phyloP scores from a whole-genome alignment of 2,113 vertebrate species.

The Morone saxatilis region DNA sequence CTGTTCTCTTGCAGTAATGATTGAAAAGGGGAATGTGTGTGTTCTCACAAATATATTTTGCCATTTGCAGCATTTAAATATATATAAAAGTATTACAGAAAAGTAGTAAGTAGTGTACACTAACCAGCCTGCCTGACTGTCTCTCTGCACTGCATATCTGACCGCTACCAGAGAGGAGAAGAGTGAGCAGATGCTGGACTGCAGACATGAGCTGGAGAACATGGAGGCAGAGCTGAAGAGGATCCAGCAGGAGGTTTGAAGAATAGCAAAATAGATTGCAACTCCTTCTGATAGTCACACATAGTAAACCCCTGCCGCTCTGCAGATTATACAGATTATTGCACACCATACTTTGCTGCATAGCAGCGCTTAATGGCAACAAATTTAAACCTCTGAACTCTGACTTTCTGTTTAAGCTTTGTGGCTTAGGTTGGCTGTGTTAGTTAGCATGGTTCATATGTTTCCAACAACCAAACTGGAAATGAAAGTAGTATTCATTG shows the following conservation, averaged over 20 bases:
- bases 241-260: slow-evolving; percentile 93
- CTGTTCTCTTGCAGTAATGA: neutral
- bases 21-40: neutral
- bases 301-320: slow-evolving; percentile 27
- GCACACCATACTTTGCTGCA: slow-evolving; percentile 29
- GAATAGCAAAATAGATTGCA: slow-evolving; percentile 2
- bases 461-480: neutral
- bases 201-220: slow-evolving; percentile 94
- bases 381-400: slow-evolving; percentile 42
- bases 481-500: neutral
- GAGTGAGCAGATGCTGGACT: slow-evolving; percentile 95
- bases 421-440: neutral
- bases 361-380: slow-evolving; percentile 41
- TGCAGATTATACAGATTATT: slow-evolving; percentile 65
- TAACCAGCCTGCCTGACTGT: neutral
- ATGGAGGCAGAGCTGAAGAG: slow-evolving; percentile 93
- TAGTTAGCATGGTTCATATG: neutral
- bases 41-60: neutral
- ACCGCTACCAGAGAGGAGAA: slow-evolving; percentile 91
- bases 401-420: neutral
- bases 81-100: neutral
- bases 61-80: slow-evolving; percentile 1
- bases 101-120: neutral
- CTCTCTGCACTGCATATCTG: neutral
- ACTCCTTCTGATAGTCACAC: slow-evolving; percentile 34